Conservation (phyloP, 2,113 vertebrate genomes). For the Lamprotornis superbus region DNA sequence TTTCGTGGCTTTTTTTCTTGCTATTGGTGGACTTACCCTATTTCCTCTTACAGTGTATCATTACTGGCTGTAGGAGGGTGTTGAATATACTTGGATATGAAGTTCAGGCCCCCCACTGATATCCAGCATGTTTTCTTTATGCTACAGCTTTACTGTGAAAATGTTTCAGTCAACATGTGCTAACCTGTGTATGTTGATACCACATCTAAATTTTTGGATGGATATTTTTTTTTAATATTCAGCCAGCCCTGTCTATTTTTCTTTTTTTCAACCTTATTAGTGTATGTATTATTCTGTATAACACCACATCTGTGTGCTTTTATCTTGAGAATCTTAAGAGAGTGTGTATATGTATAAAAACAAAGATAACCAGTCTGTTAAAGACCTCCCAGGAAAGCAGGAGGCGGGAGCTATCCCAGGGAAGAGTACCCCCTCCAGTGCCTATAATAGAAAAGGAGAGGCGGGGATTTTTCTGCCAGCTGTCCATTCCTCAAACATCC, state of each 20-base stretch:
- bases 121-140: background rate
- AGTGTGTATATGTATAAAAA: background rate
- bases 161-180: background rate
- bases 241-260: background rate
- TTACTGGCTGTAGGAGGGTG: background rate
- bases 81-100: background rate
- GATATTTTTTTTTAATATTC: background rate
- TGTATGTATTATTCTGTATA: background rate
- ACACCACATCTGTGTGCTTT: background rate
- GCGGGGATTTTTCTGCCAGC: background rate
- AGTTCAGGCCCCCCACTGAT: background rate
- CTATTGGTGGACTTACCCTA: background rate
- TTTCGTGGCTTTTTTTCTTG: background rate
- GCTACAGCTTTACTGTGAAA: background rate
- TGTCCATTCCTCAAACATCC: background rate
- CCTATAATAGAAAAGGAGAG: rapidly evolving
- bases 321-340: background rate
- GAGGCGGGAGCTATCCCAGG: background rate
- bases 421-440: background rate
- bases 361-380: background rate
- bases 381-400: background rate
- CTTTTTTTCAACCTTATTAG: background rate
- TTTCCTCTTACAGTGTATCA: background rate
- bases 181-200: background rate
- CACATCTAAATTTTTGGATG: background rate